Conservation (phyloP, 2,113 vertebrate species). For the Egretta garzetta region DNA sequence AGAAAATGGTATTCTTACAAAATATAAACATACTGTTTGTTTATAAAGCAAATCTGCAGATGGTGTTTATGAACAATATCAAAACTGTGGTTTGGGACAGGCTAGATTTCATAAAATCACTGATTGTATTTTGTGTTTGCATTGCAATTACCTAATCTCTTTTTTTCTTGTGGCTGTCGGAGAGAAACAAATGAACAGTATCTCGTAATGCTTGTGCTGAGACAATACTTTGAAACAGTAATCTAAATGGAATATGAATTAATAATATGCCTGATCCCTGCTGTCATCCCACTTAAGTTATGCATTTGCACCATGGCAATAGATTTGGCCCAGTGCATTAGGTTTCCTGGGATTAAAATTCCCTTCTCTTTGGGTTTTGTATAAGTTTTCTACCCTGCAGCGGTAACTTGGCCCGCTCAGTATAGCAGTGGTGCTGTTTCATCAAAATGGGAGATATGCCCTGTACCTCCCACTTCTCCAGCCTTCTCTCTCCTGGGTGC, state of each 20-base stretch:
- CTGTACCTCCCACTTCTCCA: background rate
- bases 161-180: background rate
- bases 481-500: background rate
- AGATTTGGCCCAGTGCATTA: background rate
- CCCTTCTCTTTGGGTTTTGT: background rate
- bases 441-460: background rate
- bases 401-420: background rate
- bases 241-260: slow-evolving; percentile 13
- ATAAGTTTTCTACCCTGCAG: background rate
- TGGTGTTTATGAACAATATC: slow-evolving; percentile 2
- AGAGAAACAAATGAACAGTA: background rate
- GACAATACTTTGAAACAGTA: background rate
- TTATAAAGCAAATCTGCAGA: background rate
- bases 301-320: background rate
- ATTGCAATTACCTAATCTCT: slow-evolving; percentile 21
- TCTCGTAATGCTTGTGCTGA: background rate
- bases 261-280: background rate
- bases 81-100: slow-evolving; percentile 23
- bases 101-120: slow-evolving; percentile 1
- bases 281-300: background rate
- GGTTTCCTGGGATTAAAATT: background rate
- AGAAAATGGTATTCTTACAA: background rate
- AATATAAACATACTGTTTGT: background rate
- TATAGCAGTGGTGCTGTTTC: background rate
- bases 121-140: background rate